Evolutionary conservation across 1,140 invertebrate genomes (phyloP), one percentile per base, ranked within the genome.

Genomic region (Cydia pomonella): DNA sequence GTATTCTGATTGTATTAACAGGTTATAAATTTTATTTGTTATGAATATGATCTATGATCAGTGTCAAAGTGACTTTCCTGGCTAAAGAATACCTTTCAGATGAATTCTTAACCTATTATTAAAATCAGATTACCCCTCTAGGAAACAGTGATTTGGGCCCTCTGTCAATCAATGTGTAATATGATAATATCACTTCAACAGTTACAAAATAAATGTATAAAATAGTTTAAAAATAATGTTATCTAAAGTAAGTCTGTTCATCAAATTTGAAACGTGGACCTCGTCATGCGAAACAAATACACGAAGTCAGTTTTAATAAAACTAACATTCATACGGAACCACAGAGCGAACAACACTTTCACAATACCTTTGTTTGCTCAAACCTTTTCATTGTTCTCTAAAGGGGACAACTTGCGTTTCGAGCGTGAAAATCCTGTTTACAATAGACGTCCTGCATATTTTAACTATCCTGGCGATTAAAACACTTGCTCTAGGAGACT

Each of bases 371-470:
- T 69, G 64, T 69, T 69, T 69, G 18, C 29, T 69, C 29, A 33
- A 69, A 33, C 64, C 64, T 69, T 63, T 18, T n/a, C 64, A 69
- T 69, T 69, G 64, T 69, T 69, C 64, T 18, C 25, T 64, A 3
- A 29, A 64, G 27, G 64, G 64, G 29, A 38, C n/a, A 33, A 38
- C 33, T 59, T 69, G 18, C 64, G 29, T 33, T 69, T 69, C 64
- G n/a, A 69, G 64, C 64, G 64, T 33, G 64, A 69, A 69, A 69
- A 69, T 69, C 64, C 29, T 69, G 64, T 69, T 69, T 69, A 69
- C 64, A 69, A 69, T 69, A 33, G 64, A n/a, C 64, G 27, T 29
- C 64, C 64, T 69, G 64, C 33, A 69, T 69, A 69, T 69, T 69
- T 69, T 33, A 69, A 18, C 53, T 59, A 59, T 59, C 27, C 13